Conservation (phyloP, 2,888 invertebrate genomes). For the Frankliniella fusca region DNA sequence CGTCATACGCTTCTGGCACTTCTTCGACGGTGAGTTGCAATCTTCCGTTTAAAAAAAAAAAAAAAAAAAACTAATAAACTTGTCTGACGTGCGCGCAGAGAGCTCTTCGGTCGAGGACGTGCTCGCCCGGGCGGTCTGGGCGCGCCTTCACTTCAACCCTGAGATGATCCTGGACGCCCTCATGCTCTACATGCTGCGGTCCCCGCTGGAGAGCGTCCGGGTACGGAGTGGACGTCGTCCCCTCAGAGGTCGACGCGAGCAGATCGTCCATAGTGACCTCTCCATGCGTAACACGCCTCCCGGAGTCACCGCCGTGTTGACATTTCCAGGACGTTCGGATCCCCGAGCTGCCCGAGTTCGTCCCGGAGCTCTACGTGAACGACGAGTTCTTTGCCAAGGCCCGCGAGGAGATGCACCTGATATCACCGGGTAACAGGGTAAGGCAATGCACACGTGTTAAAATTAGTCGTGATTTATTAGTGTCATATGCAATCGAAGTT, state of each 20-base stretch:
- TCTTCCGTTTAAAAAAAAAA: background rate
- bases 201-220: background rate
- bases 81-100: background rate
- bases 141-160: constrained; percentile 54
- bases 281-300: background rate
- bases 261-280: background rate
- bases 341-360: constrained; percentile 70
- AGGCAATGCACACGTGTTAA: background rate
- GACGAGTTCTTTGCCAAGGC: constrained; percentile 65
- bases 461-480: too few species aligned
- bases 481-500: too few species aligned
- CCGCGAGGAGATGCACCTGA: constrained; percentile 61
- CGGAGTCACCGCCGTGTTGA: background rate
- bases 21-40: background rate
- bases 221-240: background rate
- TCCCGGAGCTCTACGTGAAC: constrained; percentile 79
- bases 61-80: background rate
- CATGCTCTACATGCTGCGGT: constrained; percentile 65
- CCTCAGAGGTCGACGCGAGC: background rate
- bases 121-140: background rate
- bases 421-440: background rate
- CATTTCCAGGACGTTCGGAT: constrained; percentile 46
- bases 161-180: constrained; percentile 75
- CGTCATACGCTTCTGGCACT: background rate
- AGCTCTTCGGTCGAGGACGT: background rate